A percentile compares a stretch with the other conserved stretches of the same genome.
phyloP scores from a whole-genome alignment of 1,140 invertebrate genomes.

The Augochlora pura region DNA sequence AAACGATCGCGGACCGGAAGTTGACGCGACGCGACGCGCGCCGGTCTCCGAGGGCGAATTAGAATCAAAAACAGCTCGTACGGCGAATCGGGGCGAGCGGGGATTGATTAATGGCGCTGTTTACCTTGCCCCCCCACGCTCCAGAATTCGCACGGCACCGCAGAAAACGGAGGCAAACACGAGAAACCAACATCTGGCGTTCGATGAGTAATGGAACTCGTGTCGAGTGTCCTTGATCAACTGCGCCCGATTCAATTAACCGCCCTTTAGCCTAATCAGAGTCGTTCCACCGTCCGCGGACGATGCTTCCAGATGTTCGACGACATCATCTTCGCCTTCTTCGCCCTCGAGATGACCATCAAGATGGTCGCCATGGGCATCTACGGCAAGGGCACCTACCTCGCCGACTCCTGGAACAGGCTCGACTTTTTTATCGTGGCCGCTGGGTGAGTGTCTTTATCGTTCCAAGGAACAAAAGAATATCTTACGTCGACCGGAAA shows the following conservation, averaged over 20 bases:
- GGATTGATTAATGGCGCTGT: constrained; percentile 36
- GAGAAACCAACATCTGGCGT: constrained; percentile 7
- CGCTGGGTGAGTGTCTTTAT: constrained; percentile 88
- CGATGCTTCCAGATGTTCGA: constrained; percentile 92
- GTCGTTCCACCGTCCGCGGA: constrained; percentile 11
- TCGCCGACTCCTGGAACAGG: constrained; percentile 99
- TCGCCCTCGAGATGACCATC: constrained; percentile 97
- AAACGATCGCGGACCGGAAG: no score
- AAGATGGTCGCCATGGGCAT: constrained; percentile 99
- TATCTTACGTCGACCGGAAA: no score
- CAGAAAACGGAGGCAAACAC: constrained; percentile 28
- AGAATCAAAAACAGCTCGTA: neutral
- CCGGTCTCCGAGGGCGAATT: neutral
- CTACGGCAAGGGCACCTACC: constrained; percentile 95
- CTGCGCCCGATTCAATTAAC: constrained; percentile 31
- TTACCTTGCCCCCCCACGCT: constrained; percentile 4
- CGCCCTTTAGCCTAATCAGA: constrained; percentile 11
- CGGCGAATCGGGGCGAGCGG: neutral
- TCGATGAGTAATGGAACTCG: constrained; percentile 44
- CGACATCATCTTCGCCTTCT: constrained; percentile 99
- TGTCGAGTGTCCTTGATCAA: constrained; percentile 49
- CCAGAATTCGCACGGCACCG: neutral
- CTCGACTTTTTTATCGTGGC: constrained; percentile 99
- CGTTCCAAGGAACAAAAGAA: no score
- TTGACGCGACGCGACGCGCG: no score